Evolutionary conservation across 2,797 vertebrate species (phyloP).

Genomic region (Amniataba percoides): DNA sequence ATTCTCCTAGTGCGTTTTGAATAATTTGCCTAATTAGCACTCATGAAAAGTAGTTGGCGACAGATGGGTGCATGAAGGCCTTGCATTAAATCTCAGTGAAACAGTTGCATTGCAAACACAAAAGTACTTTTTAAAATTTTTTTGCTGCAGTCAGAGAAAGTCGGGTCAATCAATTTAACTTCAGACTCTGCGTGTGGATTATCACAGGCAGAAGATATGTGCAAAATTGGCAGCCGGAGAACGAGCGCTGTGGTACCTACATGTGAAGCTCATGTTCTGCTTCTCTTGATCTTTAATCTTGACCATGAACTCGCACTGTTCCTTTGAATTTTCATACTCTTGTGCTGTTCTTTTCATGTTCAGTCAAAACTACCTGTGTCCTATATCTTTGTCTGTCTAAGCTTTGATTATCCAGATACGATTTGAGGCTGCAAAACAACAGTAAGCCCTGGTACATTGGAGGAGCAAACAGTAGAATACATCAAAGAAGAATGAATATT

Average conservation of each 20-base stretch:
- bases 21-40: constrained; percentile 21
- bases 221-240: constrained; percentile 2
- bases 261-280: not conserved
- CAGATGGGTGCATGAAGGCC: constrained; percentile 17
- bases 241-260: not conserved
- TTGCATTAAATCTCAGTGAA: not conserved
- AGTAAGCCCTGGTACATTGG: constrained; percentile 13
- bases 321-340: not conserved
- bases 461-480: not conserved
- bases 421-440: constrained; percentile 31
- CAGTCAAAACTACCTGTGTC: not conserved
- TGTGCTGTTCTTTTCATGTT: constrained; percentile 6
- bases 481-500: constrained; percentile 27
- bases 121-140: not conserved
- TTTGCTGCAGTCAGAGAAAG: constrained; percentile 4
- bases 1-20: constrained; percentile 1
- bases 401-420: constrained; percentile 34
- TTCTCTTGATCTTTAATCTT: constrained; percentile 5
- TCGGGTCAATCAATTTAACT: constrained; percentile 12
- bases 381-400: not conserved
- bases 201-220: not conserved
- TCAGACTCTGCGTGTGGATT: not conserved
- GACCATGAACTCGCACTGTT: not conserved
- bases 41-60: not conserved
- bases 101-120: constrained; percentile 14